phyloP scores from a whole-genome alignment of 2,888 invertebrate species.

The Hybos culiciformis region DNA sequence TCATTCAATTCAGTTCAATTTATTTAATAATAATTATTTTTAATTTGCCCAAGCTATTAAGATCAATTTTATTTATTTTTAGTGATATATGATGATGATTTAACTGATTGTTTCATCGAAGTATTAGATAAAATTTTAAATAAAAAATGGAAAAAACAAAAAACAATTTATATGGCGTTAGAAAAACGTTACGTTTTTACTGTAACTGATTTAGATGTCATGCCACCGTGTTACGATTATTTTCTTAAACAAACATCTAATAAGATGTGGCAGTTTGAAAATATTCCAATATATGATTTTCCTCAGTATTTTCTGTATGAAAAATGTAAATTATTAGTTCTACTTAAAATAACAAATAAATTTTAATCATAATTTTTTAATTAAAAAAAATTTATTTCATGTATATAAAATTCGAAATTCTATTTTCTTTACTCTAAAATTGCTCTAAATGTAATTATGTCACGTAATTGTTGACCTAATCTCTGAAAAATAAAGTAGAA shows the following conservation, averaged over 20 bases:
- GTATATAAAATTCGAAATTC: too few relatives aligned
- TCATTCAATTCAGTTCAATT: constrained; percentile 1
- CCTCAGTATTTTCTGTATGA: constrained; percentile 73
- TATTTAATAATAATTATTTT: constrained; percentile 1
- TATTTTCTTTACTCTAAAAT: too few relatives aligned
- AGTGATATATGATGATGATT: constrained; percentile 74
- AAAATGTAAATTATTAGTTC: constrained; percentile 58
- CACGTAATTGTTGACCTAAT: too few relatives aligned
- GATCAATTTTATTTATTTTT: constrained; percentile 28
- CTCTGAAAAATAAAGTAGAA: too few relatives aligned
- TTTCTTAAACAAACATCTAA: constrained; percentile 43
- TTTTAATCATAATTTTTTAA: too few relatives aligned
- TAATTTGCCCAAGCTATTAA: constrained; percentile 2
- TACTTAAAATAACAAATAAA: constrained; percentile 48
- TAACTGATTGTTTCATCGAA: constrained; percentile 64
- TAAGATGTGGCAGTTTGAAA: constrained; percentile 42
- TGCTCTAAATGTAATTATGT: too few relatives aligned
- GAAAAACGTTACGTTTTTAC: constrained; percentile 84
- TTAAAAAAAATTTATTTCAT: too few relatives aligned
- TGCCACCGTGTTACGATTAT: constrained; percentile 80
- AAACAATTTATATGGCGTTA: constrained; percentile 57
- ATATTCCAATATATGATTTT: constrained; percentile 55
- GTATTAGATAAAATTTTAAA: constrained; percentile 53
- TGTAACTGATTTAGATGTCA: constrained; percentile 59
- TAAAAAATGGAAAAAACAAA: constrained; percentile 27